These are phyloP conservation scores for Sarcophaga peregrina DNA, from an alignment of 1,140 invertebrate genomes.

Conservation along the genomic window DNA sequence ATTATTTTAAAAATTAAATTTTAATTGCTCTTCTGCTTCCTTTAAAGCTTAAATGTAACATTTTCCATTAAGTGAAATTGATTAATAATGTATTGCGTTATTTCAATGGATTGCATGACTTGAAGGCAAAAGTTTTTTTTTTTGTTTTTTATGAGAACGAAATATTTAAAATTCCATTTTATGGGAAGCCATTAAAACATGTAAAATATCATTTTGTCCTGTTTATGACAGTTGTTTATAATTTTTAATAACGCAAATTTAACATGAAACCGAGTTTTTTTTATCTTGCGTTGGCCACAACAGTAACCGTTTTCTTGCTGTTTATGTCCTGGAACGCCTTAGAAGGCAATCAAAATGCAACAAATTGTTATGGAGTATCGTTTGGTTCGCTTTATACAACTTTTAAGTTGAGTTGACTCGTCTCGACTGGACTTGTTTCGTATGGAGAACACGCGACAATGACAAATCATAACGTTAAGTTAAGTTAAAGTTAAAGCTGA, in stretches of 20 bases:
- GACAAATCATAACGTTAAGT: slow-evolving; percentile 15
- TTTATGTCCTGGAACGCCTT: slow-evolving; percentile 13
- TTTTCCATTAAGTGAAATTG: no score
- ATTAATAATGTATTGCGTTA: no score
- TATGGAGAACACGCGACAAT: slow-evolving; percentile 1
- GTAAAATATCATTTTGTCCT: not conserved
- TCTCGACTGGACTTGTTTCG: not conserved
- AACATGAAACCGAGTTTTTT: not conserved
- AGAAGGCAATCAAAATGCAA: not conserved
- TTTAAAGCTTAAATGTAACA: no score
- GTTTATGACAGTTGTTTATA: slow-evolving; percentile 24
- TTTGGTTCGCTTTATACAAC: no score
- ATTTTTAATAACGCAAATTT: slow-evolving; percentile 26
- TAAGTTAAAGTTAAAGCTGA: not conserved
- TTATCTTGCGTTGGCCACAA: not conserved
- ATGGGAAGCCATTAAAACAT: no score
- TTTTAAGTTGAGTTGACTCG: not conserved
- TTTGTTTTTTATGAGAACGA: no score
- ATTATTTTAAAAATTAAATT: no score
- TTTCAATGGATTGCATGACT: no score
- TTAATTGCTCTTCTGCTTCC: no score
- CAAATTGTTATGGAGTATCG: not conserved
- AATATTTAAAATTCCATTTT: no score
- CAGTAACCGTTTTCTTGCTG: not conserved
- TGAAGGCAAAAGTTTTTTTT: no score